Base-by-base conservation (phyloP, 2,113 vertebrate genomes). In the Pipra filicauda region DNA sequence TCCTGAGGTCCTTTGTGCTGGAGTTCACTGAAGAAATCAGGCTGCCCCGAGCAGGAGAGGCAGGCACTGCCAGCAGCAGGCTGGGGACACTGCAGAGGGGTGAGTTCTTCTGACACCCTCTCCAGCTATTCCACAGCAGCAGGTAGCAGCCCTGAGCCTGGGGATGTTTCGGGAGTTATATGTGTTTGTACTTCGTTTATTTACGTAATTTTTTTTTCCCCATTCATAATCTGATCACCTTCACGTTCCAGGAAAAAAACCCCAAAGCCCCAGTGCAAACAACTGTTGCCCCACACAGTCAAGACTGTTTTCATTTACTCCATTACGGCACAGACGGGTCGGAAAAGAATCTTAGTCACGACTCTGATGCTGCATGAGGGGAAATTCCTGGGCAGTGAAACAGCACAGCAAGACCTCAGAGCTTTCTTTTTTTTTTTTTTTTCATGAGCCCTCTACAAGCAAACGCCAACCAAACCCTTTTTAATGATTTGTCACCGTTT, bases 371-470 rank as follows among this genome's bases (percentile, higher is more conserved):
- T 1, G 6, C 64, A 49, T 39, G 46, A 91, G 78, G 74, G 87
- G 91, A 94, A 96, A 94, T 95, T 95, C 93, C 81, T 65, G 55
- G 37, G 44, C 28, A 85, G 46, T 95, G 87, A 95, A 89, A 57
- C 76, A 95, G 41, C 5, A 5, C 59, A 70, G 79, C 49, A 79
- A 35, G 39, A 82, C 79, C 62, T 84, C 37, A 33, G 21, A 1
- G 39, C 1, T 39, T 31, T 39, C 39, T 66, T 30, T 52, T 4
- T 16, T 30, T 14, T 31, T 22, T 44, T 18, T 33, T 55, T 24
- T 41, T 28, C 2, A 39, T 67, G 46, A 71, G 33, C 8, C 17
- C 17, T 67, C 9, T 65, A 69, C 37, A 46, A 76, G 39, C 62
- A 66, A 89, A 46, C 1, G 1, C 69, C 87, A 7, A 6, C 61